Conservation (phyloP, 2,888 invertebrate genomes). For the Ennomos fuscantarius region DNA sequence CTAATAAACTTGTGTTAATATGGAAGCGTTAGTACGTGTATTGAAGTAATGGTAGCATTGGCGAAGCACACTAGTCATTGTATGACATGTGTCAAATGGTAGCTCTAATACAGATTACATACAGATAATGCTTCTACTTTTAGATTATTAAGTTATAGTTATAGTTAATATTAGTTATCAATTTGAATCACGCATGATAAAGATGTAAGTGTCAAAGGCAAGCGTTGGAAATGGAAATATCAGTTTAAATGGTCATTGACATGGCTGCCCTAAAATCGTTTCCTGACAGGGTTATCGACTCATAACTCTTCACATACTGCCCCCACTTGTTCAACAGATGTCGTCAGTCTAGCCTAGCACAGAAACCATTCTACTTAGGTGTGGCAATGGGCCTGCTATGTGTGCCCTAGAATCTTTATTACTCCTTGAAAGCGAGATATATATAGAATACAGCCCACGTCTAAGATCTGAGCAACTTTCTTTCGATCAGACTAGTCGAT, state of each 20-base stretch:
- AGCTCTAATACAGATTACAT: no score
- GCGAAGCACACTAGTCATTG: no score
- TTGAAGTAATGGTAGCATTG: not conserved
- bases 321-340: slow-evolving; percentile 21
- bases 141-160: no score
- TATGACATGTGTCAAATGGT: no score
- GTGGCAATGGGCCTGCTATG: slow-evolving; percentile 16
- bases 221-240: no score
- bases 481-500: slow-evolving; percentile 14
- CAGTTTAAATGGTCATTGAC: not conserved
- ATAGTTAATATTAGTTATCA: no score
- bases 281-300: slow-evolving; percentile 15
- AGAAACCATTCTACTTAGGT: slow-evolving; percentile 12
- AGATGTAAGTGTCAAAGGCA: no score
- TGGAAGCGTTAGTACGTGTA: not conserved
- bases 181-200: no score
- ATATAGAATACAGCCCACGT: slow-evolving; percentile 8
- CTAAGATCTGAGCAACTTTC: slow-evolving; percentile 19
- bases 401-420: slow-evolving; percentile 27
- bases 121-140: no score
- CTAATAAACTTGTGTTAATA: slow-evolving; percentile 7
- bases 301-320: not conserved
- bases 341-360: slow-evolving; percentile 9
- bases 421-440: slow-evolving; percentile 25
- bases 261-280: not conserved